Evolutionary conservation across 2,113 vertebrate genomes (phyloP).

Genomic region (Brachyhypopomus occidentalis): DNA sequence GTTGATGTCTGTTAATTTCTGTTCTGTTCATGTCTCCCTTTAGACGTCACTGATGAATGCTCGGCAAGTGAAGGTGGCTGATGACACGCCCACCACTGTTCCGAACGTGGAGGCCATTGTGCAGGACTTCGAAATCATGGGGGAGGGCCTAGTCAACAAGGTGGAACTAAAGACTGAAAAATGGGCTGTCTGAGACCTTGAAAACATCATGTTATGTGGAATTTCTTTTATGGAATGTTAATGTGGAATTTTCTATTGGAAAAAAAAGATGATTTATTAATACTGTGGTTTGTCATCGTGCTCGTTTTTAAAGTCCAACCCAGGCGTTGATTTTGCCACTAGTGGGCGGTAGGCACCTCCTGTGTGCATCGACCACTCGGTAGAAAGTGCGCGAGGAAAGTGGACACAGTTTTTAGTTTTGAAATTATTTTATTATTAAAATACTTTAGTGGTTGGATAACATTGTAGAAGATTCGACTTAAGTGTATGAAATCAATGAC

Average conservation of each 20-base stretch:
- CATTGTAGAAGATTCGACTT: too few relatives aligned
- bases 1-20: neutral
- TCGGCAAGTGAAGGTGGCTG: slow-evolving; percentile 70
- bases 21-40: slow-evolving; percentile 23
- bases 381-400: neutral
- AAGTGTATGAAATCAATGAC: too few relatives aligned
- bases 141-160: slow-evolving; percentile 83
- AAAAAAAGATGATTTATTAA: neutral
- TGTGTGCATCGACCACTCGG: neutral
- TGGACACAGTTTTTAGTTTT: neutral
- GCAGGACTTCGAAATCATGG: slow-evolving; percentile 86
- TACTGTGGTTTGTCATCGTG: neutral
- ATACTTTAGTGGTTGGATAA: too few relatives aligned
- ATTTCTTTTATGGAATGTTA: too few relatives aligned
- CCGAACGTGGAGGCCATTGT: slow-evolving; percentile 92
- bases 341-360: neutral
- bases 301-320: neutral
- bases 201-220: neutral
- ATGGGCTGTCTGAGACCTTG: slow-evolving; percentile 81
- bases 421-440: neutral
- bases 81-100: slow-evolving; percentile 67
- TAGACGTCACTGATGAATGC: slow-evolving; percentile 84
- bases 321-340: neutral
- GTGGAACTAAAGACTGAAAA: slow-evolving; percentile 86
- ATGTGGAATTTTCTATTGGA: neutral